Base-by-base conservation (phyloP, 2,113 vertebrate species). In the Thryonomys swinderianus region DNA sequence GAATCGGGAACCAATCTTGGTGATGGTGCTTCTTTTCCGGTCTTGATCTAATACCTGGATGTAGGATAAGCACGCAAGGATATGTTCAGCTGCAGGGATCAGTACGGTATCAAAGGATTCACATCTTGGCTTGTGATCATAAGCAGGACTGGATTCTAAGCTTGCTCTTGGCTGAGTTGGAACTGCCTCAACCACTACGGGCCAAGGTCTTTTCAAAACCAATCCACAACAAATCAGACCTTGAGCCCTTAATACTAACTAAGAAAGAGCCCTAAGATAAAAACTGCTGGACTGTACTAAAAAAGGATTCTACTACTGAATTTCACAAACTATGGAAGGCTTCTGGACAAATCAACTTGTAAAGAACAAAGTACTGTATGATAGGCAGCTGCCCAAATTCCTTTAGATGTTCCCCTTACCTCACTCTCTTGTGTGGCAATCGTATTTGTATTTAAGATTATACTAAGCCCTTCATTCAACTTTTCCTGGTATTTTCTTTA, bases 231-330 rank as follows among this genome's bases (percentile, higher is more conserved):
- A 45, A 27, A 32, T 69, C 23, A 48, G 57, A 76, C 59, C 37
- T 3, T 55, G 32, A n/a, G 32, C 21, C 90, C 37, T 73, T 37
- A 53, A 21, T 34, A 64, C 16, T 95, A 51, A 64, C 0, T 85
- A 40, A 85, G 83, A 91, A 42, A 88, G 25, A 89, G 5, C 73
- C 71, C 48, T 37, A 59, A 88, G 48, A 66, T 82, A 16, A 53
- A 45, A 97, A 90, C 53, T 30, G 3, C n/a, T 40, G 11, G 34
- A 76, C 12, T 78, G 27, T 81, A 32, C 90, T 93, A 93, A 76
- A 87, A 53, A 71, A 13, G 45, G 7, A 40, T 76, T 79, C 87
- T 69, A 62, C 1, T 40, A 57, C 0, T 81, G 32, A 71, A 78
- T 85, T 87, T 59, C 48, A 42, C 16, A n/a, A 90, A 66, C 3